Evolutionary conservation across 2,888 invertebrate genomes (phyloP).

Genomic region (Lumbricus terrestris): DNA sequence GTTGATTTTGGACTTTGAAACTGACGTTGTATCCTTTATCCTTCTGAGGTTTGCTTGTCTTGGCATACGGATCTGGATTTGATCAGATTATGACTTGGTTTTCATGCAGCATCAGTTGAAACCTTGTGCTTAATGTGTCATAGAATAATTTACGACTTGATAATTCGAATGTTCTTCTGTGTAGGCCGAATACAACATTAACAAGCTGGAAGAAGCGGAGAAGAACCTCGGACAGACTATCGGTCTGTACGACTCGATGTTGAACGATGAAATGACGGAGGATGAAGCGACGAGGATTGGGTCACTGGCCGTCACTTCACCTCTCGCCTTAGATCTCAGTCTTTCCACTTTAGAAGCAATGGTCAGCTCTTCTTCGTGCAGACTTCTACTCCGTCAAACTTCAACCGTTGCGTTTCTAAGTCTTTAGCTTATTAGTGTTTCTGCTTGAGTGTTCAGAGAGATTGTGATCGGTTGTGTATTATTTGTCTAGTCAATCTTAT

Average conservation of each 20-base stretch:
- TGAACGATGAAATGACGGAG: slow-evolving; percentile 26
- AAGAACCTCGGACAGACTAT: slow-evolving; percentile 20
- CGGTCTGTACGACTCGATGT: slow-evolving; percentile 23
- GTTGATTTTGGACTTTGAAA: background rate
- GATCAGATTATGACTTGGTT: no score
- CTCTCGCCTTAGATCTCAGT: slow-evolving; percentile 25
- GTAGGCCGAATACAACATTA: slow-evolving; percentile 29
- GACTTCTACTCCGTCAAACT: no score
- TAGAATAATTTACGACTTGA: background rate
- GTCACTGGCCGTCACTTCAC: slow-evolving; percentile 23
- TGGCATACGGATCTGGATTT: no score
- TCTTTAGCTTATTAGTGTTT: background rate
- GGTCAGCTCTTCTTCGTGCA: no score
- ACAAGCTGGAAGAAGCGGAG: slow-evolving; percentile 22
- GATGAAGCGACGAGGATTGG: slow-evolving; percentile 22
- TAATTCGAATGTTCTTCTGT: no score
- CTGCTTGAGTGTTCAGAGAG: background rate
- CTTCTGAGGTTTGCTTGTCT: no score
- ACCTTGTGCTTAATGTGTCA: no score
- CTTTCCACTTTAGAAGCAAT: slow-evolving; percentile 27
- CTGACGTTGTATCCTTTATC: no score
- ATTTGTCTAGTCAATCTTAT: background rate
- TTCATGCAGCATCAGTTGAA: no score
- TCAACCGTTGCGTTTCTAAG: background rate
- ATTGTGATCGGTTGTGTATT: background rate